phyloP scores from a whole-genome alignment of 2,888 invertebrate species.

The Ormyrus nitidulus region DNA sequence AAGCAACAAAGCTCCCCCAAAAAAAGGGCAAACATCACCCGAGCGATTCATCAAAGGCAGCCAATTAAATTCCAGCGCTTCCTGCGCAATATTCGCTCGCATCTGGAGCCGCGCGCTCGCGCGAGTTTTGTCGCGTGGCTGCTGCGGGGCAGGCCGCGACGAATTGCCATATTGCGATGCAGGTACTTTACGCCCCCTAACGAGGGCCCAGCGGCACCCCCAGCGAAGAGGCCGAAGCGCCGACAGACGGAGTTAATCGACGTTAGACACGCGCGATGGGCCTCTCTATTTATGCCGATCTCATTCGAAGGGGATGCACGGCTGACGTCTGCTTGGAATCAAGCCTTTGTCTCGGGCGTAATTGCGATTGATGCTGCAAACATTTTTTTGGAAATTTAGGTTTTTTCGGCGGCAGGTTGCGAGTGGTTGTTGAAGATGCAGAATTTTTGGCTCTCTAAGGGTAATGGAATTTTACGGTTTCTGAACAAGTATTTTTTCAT shows the following conservation, averaged over 20 bases:
- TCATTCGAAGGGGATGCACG: too few relatives aligned
- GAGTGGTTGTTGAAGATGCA: too few relatives aligned
- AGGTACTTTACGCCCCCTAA: slow-evolving; percentile 37
- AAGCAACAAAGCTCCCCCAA: too few relatives aligned
- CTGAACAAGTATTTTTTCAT: too few relatives aligned
- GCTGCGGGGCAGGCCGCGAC: slow-evolving; percentile 31
- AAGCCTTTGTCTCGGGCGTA: too few relatives aligned
- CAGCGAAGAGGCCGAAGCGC: neutral
- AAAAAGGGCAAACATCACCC: too few relatives aligned
- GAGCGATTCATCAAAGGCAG: slow-evolving; percentile 10
- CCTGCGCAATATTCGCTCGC: slow-evolving; percentile 35
- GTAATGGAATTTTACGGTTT: too few relatives aligned
- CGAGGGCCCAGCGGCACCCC: slow-evolving; percentile 49
- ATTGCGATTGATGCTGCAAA: too few relatives aligned
- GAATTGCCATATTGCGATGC: slow-evolving; percentile 53
- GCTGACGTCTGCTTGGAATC: too few relatives aligned
- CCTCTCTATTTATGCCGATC: neutral
- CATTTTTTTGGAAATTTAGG: too few relatives aligned
- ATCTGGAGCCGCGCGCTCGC: slow-evolving; percentile 8
- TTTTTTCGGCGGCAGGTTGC: too few relatives aligned
- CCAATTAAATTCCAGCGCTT: slow-evolving; percentile 38
- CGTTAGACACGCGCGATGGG: slow-evolving; percentile 35
- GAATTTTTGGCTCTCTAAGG: too few relatives aligned
- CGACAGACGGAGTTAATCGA: slow-evolving; percentile 51
- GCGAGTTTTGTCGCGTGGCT: slow-evolving; percentile 8